phyloP scores from a whole-genome alignment of 1,140 invertebrate genomes.

The Tetramorium simillimum region DNA sequence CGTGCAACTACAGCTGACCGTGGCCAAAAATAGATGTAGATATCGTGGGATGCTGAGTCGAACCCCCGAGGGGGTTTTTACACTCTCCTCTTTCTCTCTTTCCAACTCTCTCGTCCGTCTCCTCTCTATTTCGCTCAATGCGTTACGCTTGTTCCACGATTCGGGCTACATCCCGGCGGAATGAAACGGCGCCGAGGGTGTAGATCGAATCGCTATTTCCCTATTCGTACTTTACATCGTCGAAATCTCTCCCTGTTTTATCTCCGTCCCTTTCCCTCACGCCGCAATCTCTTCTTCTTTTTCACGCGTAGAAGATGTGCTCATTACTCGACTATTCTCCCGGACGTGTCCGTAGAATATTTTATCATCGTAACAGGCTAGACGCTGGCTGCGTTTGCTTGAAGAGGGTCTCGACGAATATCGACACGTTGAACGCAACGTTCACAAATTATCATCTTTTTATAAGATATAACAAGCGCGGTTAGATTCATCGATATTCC shows the following conservation, averaged over 20 bases:
- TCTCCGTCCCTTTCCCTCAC: neutral
- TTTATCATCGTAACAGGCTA: slow-evolving; percentile 35
- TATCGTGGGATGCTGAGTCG: slow-evolving; percentile 77
- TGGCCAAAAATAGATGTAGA: slow-evolving; percentile 79
- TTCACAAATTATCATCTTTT: slow-evolving; percentile 36
- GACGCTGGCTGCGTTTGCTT: neutral
- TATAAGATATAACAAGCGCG: slow-evolving; percentile 10
- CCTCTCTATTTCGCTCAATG: slow-evolving; percentile 36
- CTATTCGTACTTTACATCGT: slow-evolving; percentile 68
- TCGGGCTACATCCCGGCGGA: slow-evolving; percentile 59
- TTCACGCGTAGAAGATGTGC: slow-evolving; percentile 25
- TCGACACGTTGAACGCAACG: neutral
- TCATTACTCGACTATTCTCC: slow-evolving; percentile 66
- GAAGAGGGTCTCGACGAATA: neutral
- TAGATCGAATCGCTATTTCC: slow-evolving; percentile 73
- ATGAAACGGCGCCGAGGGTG: slow-evolving; percentile 72
- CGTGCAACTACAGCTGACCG: slow-evolving; percentile 81
- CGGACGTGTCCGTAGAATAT: slow-evolving; percentile 42
- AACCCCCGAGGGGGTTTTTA: slow-evolving; percentile 69
- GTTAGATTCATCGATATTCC: neutral
- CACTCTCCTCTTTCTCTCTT: slow-evolving; percentile 46
- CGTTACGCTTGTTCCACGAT: slow-evolving; percentile 71
- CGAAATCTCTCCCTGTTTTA: slow-evolving; percentile 45
- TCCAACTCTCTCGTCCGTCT: slow-evolving; percentile 27
- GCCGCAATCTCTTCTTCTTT: neutral